These are phyloP conservation scores for Malurus cyaneus DNA, from an alignment of 2,113 vertebrate species.

Conservation along the genomic window DNA sequence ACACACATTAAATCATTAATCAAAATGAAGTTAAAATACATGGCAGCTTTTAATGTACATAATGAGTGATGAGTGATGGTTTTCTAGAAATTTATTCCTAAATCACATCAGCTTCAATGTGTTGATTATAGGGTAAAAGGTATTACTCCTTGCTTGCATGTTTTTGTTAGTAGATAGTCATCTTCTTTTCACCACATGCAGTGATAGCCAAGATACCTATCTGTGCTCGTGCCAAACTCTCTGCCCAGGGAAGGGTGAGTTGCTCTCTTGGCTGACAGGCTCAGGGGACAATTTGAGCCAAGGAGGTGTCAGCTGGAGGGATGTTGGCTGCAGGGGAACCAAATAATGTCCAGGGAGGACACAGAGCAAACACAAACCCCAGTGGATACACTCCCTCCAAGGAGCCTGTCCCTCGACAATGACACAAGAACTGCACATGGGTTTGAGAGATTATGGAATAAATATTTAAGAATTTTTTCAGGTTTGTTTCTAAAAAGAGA, in stretches of 20 bases:
- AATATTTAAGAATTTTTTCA: not conserved
- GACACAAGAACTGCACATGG: not conserved
- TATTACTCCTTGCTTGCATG: not conserved
- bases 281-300: not conserved
- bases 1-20: not conserved
- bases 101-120: not conserved
- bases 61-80: not conserved
- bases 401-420: not conserved
- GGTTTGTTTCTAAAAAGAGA: not conserved
- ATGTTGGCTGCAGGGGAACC: not conserved
- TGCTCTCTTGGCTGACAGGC: not conserved
- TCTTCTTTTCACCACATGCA: not conserved
- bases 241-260: not conserved
- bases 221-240: not conserved
- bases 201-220: not conserved
- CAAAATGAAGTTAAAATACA: not conserved
- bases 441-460: not conserved
- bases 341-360: not conserved
- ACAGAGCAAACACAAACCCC: accelerated
- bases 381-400: not conserved
- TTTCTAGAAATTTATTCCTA: not conserved
- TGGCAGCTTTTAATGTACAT: not conserved
- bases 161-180: not conserved
- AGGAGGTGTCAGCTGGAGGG: not conserved
- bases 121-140: not conserved